Percentiles rank a stretch among this genome's conserved stretches.
Evolutionary conservation across 2,113 vertebrate species (phyloP).

Genomic region (Corydoras sp.): DNA sequence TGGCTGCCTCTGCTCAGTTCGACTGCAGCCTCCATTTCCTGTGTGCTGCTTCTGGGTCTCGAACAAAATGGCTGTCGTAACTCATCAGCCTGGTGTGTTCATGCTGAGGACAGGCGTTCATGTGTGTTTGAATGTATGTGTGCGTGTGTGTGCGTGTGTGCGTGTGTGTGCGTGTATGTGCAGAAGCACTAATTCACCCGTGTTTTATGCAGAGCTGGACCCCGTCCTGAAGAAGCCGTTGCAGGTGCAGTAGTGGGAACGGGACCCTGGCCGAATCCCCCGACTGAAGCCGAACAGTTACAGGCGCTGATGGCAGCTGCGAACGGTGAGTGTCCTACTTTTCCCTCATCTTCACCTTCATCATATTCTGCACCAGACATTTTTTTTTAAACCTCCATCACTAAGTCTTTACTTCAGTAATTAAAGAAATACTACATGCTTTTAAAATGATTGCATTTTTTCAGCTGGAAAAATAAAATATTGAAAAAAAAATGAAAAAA

Average conservation of each 20-base stretch:
- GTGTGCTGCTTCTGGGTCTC: conserved; percentile 33
- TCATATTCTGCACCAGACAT: too few relatives aligned
- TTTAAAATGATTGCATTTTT: too few relatives aligned
- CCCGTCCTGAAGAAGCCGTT: conserved; percentile 65
- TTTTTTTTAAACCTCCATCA: too few relatives aligned
- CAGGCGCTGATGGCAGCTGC: conserved; percentile 96
- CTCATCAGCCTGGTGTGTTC: conserved; percentile 26
- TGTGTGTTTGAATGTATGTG: conserved; percentile 5
- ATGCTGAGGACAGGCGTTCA: conserved; percentile 30
- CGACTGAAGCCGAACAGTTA: conserved; percentile 94
- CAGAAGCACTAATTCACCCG: conserved; percentile 12
- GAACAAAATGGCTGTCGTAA: conserved; percentile 40
- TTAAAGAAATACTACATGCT: too few relatives aligned
- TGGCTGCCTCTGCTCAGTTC: conserved; percentile 13
- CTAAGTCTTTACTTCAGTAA: too few relatives aligned
- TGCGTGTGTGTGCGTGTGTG: neutral
- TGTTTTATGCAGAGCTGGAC: conserved; percentile 55
- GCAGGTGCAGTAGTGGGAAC: conserved; percentile 66
- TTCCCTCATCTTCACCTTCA: too few relatives aligned
- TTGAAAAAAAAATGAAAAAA: too few relatives aligned
- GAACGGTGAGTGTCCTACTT: conserved; percentile 70
- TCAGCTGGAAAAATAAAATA: too few relatives aligned
- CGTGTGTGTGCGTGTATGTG: neutral
- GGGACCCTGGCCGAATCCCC: conserved; percentile 97
- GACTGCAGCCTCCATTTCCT: conserved; percentile 34